Evolutionary conservation across 2,797 vertebrate genomes (phyloP).

Genomic region (Xyrichtys novacula): DNA sequence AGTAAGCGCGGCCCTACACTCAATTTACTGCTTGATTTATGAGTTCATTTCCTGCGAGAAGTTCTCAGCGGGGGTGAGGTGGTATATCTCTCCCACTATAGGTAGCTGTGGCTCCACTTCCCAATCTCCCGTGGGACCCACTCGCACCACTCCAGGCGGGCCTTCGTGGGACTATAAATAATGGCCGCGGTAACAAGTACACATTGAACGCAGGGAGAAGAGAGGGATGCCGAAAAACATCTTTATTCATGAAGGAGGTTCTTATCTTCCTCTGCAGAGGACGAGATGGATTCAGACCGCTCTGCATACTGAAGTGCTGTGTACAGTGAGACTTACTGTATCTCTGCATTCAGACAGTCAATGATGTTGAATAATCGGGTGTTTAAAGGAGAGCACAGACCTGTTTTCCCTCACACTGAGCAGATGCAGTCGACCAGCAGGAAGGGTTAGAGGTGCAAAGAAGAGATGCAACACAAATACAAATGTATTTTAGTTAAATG

Average conservation of each 20-base stretch:
- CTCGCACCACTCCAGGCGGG: constrained; percentile 61
- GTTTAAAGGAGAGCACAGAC: background rate
- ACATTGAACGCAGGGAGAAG: constrained; percentile 56
- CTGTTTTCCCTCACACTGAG: background rate
- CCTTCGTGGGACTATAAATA: constrained; percentile 76
- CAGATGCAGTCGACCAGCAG: too few relatives aligned
- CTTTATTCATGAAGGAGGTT: constrained; percentile 76
- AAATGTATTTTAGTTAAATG: too few relatives aligned
- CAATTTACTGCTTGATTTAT: constrained; percentile 83
- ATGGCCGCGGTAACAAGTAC: constrained; percentile 68
- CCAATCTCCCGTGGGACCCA: constrained; percentile 68
- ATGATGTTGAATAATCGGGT: background rate
- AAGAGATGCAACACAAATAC: too few relatives aligned
- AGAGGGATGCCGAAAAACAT: constrained; percentile 59
- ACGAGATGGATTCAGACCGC: constrained; percentile 30
- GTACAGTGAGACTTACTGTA: constrained; percentile 28
- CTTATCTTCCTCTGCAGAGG: constrained; percentile 58
- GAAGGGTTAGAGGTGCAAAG: too few relatives aligned
- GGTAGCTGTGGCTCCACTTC: constrained; percentile 71
- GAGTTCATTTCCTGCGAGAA: constrained; percentile 77
- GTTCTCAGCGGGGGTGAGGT: constrained; percentile 75
- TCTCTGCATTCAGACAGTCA: constrained; percentile 14
- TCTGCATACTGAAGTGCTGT: constrained; percentile 17
- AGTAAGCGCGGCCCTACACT: constrained; percentile 78
- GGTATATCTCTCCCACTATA: constrained; percentile 75